phyloP scores from a whole-genome alignment of 53 echinoderm and acorn worm species.

The Stichopus horrens region DNA sequence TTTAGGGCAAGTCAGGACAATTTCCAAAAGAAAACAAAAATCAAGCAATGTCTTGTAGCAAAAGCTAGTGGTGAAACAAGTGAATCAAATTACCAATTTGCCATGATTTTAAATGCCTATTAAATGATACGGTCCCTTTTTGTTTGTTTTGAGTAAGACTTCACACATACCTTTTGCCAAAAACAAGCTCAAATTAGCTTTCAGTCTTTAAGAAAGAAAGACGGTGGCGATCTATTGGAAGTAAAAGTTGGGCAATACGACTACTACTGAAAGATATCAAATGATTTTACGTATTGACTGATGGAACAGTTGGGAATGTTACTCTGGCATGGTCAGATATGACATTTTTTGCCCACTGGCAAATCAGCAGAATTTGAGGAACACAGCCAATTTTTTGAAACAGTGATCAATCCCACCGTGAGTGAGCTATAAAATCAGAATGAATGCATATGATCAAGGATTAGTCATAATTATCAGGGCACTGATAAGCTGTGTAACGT shows the following conservation, averaged over 20 bases:
- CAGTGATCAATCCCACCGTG: too few relatives aligned
- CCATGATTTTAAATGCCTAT: constrained; percentile 12
- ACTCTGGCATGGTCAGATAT: too few relatives aligned
- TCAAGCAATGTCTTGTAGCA: constrained; percentile 1
- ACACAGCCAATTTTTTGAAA: too few relatives aligned
- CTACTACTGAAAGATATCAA: background rate
- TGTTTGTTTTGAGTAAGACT: too few relatives aligned
- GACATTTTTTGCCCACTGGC: too few relatives aligned
- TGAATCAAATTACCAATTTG: background rate
- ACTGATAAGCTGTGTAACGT: too few relatives aligned
- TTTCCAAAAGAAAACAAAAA: background rate
- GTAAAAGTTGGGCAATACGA: background rate
- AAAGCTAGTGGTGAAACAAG: constrained; percentile 22
- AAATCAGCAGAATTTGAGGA: too few relatives aligned
- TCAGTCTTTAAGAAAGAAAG: background rate
- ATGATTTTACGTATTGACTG: background rate
- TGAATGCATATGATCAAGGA: too few relatives aligned
- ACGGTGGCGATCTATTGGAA: background rate
- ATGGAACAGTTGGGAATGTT: background rate
- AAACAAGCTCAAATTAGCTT: background rate
- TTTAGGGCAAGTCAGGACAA: background rate
- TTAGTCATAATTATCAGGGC: too few relatives aligned
- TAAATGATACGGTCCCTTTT: background rate
- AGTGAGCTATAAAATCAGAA: too few relatives aligned
- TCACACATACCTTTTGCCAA: background rate